phyloP scores from a whole-genome alignment of 1,140 invertebrate genomes.

The Drosophila busckii region DNA sequence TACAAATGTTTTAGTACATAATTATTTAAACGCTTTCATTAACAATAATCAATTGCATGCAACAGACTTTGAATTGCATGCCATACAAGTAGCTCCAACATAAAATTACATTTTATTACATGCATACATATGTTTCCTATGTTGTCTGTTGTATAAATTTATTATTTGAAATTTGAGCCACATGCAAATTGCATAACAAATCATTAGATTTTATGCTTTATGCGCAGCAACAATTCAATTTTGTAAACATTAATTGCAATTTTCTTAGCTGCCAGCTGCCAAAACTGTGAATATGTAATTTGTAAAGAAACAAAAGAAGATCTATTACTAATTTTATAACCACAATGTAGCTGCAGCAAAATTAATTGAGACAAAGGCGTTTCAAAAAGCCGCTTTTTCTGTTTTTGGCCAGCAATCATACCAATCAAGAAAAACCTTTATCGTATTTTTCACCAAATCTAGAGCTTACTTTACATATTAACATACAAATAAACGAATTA shows the following conservation, averaged over 20 bases:
- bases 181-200: slow-evolving; percentile 15
- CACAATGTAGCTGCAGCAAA: slow-evolving; percentile 30
- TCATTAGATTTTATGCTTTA: slow-evolving; percentile 15
- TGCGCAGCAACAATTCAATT: slow-evolving; percentile 23
- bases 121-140: slow-evolving; percentile 34
- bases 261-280: slow-evolving; percentile 32
- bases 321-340: slow-evolving; percentile 51
- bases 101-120: slow-evolving; percentile 19
- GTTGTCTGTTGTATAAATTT: slow-evolving; percentile 45
- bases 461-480: too few species aligned
- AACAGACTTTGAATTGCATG: slow-evolving; percentile 16
- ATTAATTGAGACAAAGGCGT: slow-evolving; percentile 3
- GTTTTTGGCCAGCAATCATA: neutral
- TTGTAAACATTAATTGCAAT: slow-evolving; percentile 28
- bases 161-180: slow-evolving; percentile 27
- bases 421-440: slow-evolving; percentile 40
- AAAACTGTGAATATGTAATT: slow-evolving; percentile 59
- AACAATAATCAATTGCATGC: slow-evolving; percentile 27
- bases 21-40: slow-evolving; percentile 35
- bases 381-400: slow-evolving; percentile 8
- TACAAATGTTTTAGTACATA: slow-evolving; percentile 27
- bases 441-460: slow-evolving; percentile 72
- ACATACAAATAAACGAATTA: slow-evolving; percentile 31
- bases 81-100: neutral
- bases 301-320: slow-evolving; percentile 56